These are phyloP conservation scores for Drosophila borborema DNA, from an alignment of 2,888 invertebrate genomes.

Conservation along the genomic window DNA sequence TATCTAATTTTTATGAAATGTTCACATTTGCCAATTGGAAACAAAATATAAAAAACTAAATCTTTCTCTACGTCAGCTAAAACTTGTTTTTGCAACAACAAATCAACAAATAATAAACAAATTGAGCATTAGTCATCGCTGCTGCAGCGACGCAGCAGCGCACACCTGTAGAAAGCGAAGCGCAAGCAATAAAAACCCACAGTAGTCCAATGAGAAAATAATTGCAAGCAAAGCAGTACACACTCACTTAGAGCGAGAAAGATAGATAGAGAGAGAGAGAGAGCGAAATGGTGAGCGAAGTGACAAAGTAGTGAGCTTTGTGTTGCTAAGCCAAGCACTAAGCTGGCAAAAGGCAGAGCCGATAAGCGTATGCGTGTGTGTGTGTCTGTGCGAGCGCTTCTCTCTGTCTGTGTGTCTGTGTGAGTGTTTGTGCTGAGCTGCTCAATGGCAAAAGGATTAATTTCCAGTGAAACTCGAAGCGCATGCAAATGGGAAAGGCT, in stretches of 20 bases:
- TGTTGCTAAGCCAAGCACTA: conserved; percentile 38
- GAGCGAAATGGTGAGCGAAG: not conserved
- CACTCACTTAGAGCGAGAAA: not conserved
- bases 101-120: conserved; percentile 44
- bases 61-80: conserved; percentile 28
- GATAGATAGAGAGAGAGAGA: not conserved
- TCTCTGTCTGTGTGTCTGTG: conserved; percentile 1
- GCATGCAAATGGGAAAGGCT: conserved; percentile 36
- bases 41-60: conserved; percentile 14
- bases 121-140: conserved; percentile 68
- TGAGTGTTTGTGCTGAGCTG: conserved; percentile 9
- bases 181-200: conserved; percentile 53
- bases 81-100: conserved; percentile 50
- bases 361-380: conserved; percentile 25
- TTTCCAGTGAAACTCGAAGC: conserved; percentile 26
- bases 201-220: conserved; percentile 51
- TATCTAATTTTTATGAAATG: conserved; percentile 26
- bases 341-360: conserved; percentile 46
- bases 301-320: conserved; percentile 33
- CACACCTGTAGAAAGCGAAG: conserved; percentile 78
- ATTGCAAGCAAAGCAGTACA: conserved; percentile 33
- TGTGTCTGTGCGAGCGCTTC: not conserved
- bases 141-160: conserved; percentile 30
- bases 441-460: conserved; percentile 54
- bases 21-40: conserved; percentile 14